phyloP scores from a whole-genome alignment of 2,797 vertebrate genomes.

The Epinephelus awoara region DNA sequence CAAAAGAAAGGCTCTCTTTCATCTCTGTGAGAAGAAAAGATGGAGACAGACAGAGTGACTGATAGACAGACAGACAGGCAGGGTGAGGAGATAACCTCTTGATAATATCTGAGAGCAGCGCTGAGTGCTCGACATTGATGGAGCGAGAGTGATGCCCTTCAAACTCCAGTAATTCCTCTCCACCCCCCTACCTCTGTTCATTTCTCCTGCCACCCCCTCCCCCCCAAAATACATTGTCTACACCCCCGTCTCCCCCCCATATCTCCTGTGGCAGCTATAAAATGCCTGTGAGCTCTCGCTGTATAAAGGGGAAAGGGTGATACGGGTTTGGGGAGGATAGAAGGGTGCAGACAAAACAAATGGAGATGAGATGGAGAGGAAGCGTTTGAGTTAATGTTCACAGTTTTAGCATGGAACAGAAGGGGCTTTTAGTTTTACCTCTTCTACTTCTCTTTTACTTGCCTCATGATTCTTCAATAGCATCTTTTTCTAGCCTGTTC shows the following conservation, averaged over 20 bases:
- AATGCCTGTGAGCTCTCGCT: conserved; percentile 71
- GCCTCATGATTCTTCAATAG: neutral
- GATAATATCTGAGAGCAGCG: conserved; percentile 81
- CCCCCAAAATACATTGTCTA: conserved; percentile 67
- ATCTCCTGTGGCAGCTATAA: conserved; percentile 74
- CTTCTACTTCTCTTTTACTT: neutral
- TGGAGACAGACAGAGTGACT: conserved; percentile 66
- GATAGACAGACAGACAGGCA: conserved; percentile 71
- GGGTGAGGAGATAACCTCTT: conserved; percentile 81
- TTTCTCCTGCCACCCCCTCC: conserved; percentile 57
- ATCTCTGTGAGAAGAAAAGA: conserved; percentile 73
- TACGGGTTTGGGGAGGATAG: conserved; percentile 38
- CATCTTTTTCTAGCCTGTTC: neutral
- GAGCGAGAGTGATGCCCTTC: conserved; percentile 87
- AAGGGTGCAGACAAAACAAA: conserved; percentile 17
- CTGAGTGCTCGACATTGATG: conserved; percentile 81
- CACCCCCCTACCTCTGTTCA: conserved; percentile 67
- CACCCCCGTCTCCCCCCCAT: conserved; percentile 26
- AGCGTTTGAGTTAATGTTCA: conserved; percentile 11
- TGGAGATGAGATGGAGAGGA: conserved; percentile 42
- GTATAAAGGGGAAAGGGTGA: conserved; percentile 39
- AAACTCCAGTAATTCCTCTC: conserved; percentile 82
- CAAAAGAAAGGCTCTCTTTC: conserved; percentile 56
- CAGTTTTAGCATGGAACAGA: conserved; percentile 17
- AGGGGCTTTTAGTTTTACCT: conserved; percentile 3